phyloP scores from a whole-genome alignment of 2,888 invertebrate species.

The Drosophila borborema region DNA sequence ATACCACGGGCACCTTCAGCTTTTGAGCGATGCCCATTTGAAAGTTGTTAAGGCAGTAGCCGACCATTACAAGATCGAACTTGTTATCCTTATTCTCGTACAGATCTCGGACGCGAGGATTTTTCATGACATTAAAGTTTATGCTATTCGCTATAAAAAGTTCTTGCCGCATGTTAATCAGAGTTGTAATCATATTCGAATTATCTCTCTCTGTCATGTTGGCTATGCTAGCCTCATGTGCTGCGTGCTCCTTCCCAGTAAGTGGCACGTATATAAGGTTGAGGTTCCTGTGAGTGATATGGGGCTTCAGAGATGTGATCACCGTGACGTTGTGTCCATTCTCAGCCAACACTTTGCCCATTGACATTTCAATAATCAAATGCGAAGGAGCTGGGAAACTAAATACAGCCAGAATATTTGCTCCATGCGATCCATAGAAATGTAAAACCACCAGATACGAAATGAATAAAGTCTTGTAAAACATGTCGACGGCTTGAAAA shows the following conservation, averaged over 20 bases:
- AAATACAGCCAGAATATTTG: conserved; percentile 81
- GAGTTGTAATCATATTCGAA: conserved; percentile 26
- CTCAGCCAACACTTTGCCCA: conserved; percentile 75
- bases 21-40: conserved; percentile 75
- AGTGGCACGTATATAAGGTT: conserved; percentile 66
- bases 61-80: conserved; percentile 80
- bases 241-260: conserved; percentile 33
- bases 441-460: background rate
- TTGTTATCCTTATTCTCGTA: conserved; percentile 74
- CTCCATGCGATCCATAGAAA: conserved; percentile 34
- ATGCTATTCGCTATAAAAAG: conserved; percentile 29
- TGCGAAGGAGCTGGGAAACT: conserved; percentile 80
- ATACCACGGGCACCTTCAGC: conserved; percentile 75
- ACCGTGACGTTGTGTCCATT: conserved; percentile 83
- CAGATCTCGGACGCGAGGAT: conserved; percentile 63
- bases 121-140: conserved; percentile 40
- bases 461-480: background rate
- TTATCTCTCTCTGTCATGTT: conserved; percentile 53
- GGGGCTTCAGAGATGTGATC: conserved; percentile 69
- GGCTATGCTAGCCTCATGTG: conserved; percentile 28
- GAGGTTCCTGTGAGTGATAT: conserved; percentile 60
- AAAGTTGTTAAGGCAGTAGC: conserved; percentile 78
- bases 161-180: conserved; percentile 22
- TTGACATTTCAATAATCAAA: conserved; percentile 79
- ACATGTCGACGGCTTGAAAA: conserved; percentile 12